Evolutionary conservation across 1,140 invertebrate species (phyloP), one percentile per base, ranked within the genome.

Genomic region (Drosophila punjabiensis): DNA sequence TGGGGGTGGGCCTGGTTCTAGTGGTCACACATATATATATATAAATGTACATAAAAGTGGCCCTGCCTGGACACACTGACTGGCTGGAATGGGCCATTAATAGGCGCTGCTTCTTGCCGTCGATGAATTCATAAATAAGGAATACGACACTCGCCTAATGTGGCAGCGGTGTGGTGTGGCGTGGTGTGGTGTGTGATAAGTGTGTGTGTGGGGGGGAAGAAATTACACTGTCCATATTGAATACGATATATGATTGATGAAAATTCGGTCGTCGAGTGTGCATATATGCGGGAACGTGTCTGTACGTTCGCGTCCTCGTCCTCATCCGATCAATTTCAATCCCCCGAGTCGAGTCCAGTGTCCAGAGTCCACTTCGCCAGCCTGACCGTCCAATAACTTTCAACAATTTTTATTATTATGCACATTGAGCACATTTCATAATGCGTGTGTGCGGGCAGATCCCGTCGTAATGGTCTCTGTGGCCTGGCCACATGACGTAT

Each of bases 161-260:
- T 60, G 35, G 35, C 16, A 35, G 30, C 13, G 16, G 47, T 28
- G 32, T 28, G 30, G 20, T 35, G 10, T 13, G 16, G 5, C 24
- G 13, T 35, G 20, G 16, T 48, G 56, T 59, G 37, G 11, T 52
- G 32, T 47, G 47, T 9, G 10, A n/a, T n/a, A n/a, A n/a, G 20
- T 48, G n/a, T 39, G 50, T 45, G 43, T 37, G 56, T 58, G 47
- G 10, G 39, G 14, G 45, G 58, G 50, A 84, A 84, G 50, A 84
- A 84, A 84, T 84, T 71, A 84, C 69, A 79, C 73, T 76, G 81
- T 84, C 81, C 81, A 80, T 79, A 79, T 65, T 52, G 69, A 83
- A 83, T 79, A 83, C 68, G 69, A 69, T 65, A 84, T 84, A 84
- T 84, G 81, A 84, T 84, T 84, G 81, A 84, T 84, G 81, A 84